phyloP scores from a whole-genome alignment of 2,888 invertebrate genomes.

The Drosophila suboccidentalis region DNA sequence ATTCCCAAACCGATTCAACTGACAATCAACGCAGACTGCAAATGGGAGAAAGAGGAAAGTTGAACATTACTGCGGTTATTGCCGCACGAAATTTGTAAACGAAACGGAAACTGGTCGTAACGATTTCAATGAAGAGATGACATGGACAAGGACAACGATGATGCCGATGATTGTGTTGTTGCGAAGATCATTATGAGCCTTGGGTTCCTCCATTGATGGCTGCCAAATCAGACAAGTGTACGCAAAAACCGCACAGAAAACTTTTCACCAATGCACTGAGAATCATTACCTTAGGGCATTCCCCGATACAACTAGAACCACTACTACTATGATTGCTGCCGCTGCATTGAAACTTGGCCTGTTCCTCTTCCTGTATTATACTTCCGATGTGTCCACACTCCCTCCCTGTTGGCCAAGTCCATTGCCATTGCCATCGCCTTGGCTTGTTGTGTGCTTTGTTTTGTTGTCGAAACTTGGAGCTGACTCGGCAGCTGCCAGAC shows the following conservation, averaged over 20 bases:
- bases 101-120: conserved; percentile 78
- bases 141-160: conserved; percentile 60
- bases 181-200: conserved; percentile 40
- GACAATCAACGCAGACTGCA: conserved; percentile 55
- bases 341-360: conserved; percentile 52
- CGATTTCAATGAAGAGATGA: conserved; percentile 77
- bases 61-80: conserved; percentile 74
- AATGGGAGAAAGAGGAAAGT: conserved; percentile 23
- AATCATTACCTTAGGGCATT: conserved; percentile 62
- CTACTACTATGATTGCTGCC: background rate
- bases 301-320: background rate
- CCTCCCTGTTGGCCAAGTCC: background rate
- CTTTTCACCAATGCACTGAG: conserved; percentile 70
- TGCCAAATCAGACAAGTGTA: conserved; percentile 79
- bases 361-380: conserved; percentile 8
- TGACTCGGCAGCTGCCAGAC: conserved; percentile 61
- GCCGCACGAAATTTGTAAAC: conserved; percentile 76
- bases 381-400: background rate
- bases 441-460: conserved; percentile 54
- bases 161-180: conserved; percentile 26
- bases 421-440: conserved; percentile 1
- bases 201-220: conserved; percentile 53
- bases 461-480: conserved; percentile 53
- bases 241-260: conserved; percentile 75
- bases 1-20: conserved; percentile 54